phyloP scores from a whole-genome alignment of 2,888 invertebrate genomes.

The Neuroscelio doddi region DNA sequence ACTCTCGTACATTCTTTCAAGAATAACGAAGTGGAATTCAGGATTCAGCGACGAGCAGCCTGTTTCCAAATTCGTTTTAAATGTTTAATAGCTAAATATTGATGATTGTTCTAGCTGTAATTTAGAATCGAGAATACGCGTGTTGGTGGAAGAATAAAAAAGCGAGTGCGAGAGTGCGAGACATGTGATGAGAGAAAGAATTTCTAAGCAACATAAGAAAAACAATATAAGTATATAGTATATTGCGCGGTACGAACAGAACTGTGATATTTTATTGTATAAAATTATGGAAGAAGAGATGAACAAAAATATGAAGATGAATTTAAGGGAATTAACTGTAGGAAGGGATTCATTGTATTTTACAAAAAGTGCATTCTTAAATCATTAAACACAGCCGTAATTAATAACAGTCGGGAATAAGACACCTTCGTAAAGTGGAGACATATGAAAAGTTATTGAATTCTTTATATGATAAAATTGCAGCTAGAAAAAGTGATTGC shows the following conservation, averaged over 20 bases:
- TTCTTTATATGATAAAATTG: too few species aligned
- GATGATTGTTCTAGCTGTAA: constrained; percentile 45
- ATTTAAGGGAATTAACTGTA: constrained; percentile 57
- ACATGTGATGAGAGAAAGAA: constrained; percentile 36
- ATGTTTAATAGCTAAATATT: constrained; percentile 47
- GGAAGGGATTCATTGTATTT: constrained; percentile 66
- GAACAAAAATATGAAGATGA: constrained; percentile 53
- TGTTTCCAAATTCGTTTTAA: constrained; percentile 45
- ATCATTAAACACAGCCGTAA: constrained; percentile 54
- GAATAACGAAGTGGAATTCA: constrained; percentile 5
- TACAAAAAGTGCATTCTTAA: constrained; percentile 67
- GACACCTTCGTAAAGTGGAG: constrained; percentile 20
- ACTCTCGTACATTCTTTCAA: constrained; percentile 3
- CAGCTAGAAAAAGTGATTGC: too few species aligned
- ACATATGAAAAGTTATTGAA: not conserved
- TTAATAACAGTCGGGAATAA: constrained; percentile 36
- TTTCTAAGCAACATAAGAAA: constrained; percentile 54
- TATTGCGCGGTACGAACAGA: constrained; percentile 72
- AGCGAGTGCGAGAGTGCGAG: constrained; percentile 24
- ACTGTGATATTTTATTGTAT: constrained; percentile 72
- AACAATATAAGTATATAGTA: constrained; percentile 59
- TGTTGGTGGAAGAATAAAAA: constrained; percentile 8
- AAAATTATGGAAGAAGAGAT: constrained; percentile 58
- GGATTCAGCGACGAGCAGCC: constrained; percentile 7
- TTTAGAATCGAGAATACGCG: constrained; percentile 23